Evolutionary conservation across 2,113 vertebrate species (phyloP).

Genomic region (Xyliphius kryptos): DNA sequence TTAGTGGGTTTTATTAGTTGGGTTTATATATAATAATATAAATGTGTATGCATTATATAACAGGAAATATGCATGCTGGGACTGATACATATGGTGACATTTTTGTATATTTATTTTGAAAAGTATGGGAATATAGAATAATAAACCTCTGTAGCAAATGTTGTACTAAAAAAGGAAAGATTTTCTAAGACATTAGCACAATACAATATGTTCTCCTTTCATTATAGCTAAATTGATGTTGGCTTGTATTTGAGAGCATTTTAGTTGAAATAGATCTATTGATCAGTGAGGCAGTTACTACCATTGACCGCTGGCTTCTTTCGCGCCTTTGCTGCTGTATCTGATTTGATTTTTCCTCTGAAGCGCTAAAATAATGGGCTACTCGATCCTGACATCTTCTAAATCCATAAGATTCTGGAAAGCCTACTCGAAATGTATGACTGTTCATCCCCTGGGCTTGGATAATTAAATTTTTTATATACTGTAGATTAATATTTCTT

Average conservation of each 20-base stretch:
- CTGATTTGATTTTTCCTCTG: background rate
- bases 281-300: background rate
- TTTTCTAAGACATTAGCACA: no score
- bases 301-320: background rate
- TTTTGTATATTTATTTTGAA: no score
- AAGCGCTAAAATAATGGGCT: background rate
- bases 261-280: background rate
- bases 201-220: background rate
- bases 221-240: background rate
- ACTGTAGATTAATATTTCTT: slow-evolving; percentile 4
- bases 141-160: no score
- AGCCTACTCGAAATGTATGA: background rate
- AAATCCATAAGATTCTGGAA: background rate
- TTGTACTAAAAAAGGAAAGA: no score
- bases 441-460: background rate
- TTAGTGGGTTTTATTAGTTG: no score
- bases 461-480: slow-evolving; percentile 8
- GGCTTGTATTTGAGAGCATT: background rate
- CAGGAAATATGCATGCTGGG: no score
- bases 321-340: background rate
- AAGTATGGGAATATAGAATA: no score
- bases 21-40: no score
- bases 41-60: no score
- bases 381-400: background rate
- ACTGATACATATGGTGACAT: no score